phyloP scores from a whole-genome alignment of 2,797 vertebrate genomes.

The Salmo trutta region DNA sequence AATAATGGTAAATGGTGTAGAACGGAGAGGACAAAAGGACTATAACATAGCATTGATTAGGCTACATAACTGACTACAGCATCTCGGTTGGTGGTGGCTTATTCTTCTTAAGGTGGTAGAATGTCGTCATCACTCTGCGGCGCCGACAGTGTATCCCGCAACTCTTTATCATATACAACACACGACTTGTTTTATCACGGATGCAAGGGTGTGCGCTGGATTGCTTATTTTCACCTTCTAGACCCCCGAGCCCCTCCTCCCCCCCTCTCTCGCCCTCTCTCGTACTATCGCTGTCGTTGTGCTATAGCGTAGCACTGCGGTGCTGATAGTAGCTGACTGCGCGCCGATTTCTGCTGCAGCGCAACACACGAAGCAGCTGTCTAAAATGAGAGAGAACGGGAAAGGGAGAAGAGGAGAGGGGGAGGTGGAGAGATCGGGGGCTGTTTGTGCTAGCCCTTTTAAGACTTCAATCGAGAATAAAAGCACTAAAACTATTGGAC shows the following conservation, averaged over 20 bases:
- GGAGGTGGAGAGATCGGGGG: not conserved
- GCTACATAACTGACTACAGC: not conserved
- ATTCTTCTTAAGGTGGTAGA: not conserved
- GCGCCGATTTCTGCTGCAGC: slow-evolving; percentile 24
- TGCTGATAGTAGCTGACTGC: slow-evolving; percentile 21
- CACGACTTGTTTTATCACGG: slow-evolving; percentile 1
- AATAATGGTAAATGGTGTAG: not conserved
- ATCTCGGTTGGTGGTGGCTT: not conserved
- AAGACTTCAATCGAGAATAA: slow-evolving; percentile 14
- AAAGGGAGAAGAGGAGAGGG: not conserved
- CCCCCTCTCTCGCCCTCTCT: not conserved
- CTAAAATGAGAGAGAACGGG: slow-evolving; percentile 4
- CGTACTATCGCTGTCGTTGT: slow-evolving; percentile 7
- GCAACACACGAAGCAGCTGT: slow-evolving; percentile 12
- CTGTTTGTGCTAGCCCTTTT: slow-evolving; percentile 10
- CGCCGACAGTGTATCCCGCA: slow-evolving; percentile 1
- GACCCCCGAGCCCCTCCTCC: not conserved
- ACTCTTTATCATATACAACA: slow-evolving; percentile 9
- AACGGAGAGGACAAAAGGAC: not conserved
- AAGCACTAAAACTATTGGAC: slow-evolving; percentile 11
- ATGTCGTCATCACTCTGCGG: slow-evolving; percentile 6
- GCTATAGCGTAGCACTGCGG: slow-evolving; percentile 23
- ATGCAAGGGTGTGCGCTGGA: slow-evolving; percentile 10
- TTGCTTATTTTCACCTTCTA: slow-evolving; percentile 11
- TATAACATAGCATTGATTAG: not conserved